Percentiles rank a stretch among this genome's conserved stretches.
Evolutionary conservation across 2,888 invertebrate species (phyloP).

Genomic region (Calameuta filiformis): DNA sequence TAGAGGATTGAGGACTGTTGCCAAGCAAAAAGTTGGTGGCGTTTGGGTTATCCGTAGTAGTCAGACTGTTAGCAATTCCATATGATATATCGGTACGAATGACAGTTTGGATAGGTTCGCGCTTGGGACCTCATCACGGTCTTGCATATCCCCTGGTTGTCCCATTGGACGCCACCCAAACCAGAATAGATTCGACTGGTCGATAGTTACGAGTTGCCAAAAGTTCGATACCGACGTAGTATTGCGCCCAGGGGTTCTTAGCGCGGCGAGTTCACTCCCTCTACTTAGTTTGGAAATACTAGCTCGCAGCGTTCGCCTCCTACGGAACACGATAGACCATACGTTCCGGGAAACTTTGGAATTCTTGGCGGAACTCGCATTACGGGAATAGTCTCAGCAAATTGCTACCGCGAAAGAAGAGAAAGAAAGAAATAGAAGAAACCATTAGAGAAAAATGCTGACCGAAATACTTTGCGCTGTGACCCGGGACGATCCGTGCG

Average conservation of each 20-base stretch:
- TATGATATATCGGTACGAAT: conserved; percentile 13
- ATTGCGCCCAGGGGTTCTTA: conserved; percentile 15
- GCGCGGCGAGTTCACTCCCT: conserved; percentile 3
- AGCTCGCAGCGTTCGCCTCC: background rate
- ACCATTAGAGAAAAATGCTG: background rate
- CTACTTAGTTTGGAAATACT: conserved; percentile 13
- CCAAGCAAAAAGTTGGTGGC: background rate
- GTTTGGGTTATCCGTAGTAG: background rate
- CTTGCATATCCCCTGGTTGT: conserved; percentile 17
- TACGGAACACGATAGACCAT: background rate
- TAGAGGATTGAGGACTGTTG: background rate
- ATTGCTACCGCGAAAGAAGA: conserved; percentile 34
- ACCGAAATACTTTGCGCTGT: background rate
- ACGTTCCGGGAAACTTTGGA: conserved; percentile 35
- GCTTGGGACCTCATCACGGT: conserved; percentile 19
- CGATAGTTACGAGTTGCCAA: conserved; percentile 50
- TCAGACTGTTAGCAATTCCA: background rate
- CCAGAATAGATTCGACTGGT: conserved; percentile 27
- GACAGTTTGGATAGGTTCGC: conserved; percentile 16
- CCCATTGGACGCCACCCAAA: conserved; percentile 31
- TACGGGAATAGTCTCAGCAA: conserved; percentile 39
- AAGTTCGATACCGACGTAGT: conserved; percentile 40
- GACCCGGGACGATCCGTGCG: background rate
- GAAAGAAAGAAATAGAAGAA: background rate
- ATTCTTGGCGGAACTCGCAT: conserved; percentile 45